Evolutionary conservation across 2,113 vertebrate genomes (phyloP), one percentile per base, ranked within the genome.

Genomic region (Tragulus kanchil): DNA sequence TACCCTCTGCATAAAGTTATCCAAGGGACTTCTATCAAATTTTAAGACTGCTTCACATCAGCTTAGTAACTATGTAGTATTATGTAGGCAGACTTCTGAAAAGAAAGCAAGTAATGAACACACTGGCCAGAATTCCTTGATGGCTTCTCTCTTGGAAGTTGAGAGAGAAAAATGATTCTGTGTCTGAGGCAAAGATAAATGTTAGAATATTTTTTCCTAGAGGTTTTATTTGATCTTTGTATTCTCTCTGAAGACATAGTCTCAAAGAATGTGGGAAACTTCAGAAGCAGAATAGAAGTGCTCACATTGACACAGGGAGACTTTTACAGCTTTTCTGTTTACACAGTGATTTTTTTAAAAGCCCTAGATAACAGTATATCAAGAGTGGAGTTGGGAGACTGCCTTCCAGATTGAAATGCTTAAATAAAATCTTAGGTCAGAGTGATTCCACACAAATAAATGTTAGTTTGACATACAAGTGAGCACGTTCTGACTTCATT

Each of bases 141-240:
- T 65, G 61, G 61, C 23, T 92, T 59, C 56, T 92, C 54, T 92
- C 86, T 3, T 28, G 62, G 87, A 73, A 93, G n/a, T 67, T 89
- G 45, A 16, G 86, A 92, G 17, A 86, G 26, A 94, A 93, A 77
- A 82, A 48, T 42, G 78, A 75, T 79, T 94, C 54, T 83, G 59
- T 75, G 61, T 95, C 58, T 85, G 50, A 95, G 54, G 58, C 58
- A 79, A 42, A 94, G 81, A 17, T 97, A 92, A 95, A 90, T 85
- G 52, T 92, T 95, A 94, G 0, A 84, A 71, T 92, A 36, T 65
- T 48, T 73, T 92, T 73, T 89, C 52, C 25, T 95, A 28, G 54
- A 52, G n/a, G 52, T 95, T 97, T 93, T 86, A 81, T 92, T 95
- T 96, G 50, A 95, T 95, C 79, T 87, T 92, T 95, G 90, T 83